Percentiles rank a stretch among this genome's conserved stretches.
These are phyloP conservation scores for Chloropsis cyanopogon DNA, from an alignment of 2,113 vertebrate genomes.

Conservation along the genomic window DNA sequence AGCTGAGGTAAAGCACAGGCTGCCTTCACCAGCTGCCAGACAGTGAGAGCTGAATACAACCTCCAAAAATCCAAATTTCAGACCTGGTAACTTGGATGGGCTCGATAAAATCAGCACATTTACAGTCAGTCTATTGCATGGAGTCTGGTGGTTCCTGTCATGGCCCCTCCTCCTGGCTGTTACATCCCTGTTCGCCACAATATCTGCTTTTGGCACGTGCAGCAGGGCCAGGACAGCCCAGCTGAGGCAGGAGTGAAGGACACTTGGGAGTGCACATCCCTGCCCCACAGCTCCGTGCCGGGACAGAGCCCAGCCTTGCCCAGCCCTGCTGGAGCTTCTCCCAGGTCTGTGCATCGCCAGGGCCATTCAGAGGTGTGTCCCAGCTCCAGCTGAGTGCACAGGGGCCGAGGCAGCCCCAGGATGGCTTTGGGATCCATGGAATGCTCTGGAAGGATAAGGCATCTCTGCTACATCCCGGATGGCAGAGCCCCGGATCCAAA, in stretches of 20 bases:
- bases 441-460: background rate
- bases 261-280: accelerated
- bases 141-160: accelerated
- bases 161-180: background rate
- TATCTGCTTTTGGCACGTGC: background rate
- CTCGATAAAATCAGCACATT: background rate
- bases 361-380: background rate
- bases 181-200: background rate
- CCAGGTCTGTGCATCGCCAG: background rate
- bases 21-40: background rate
- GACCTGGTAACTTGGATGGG: background rate
- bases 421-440: background rate
- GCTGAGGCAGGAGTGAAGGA: background rate
- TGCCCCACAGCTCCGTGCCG: background rate
- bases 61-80: background rate
- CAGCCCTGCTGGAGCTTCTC: background rate
- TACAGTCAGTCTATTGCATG: background rate
- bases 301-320: background rate
- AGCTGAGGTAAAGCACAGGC: background rate
- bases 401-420: background rate
- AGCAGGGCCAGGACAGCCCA: background rate
- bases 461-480: accelerated
- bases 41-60: background rate
- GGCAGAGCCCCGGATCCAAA: background rate
- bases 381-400: background rate